These are phyloP conservation scores for Bombus pyrosoma DNA, from an alignment of 1,140 invertebrate genomes.

Conservation along the genomic window DNA sequence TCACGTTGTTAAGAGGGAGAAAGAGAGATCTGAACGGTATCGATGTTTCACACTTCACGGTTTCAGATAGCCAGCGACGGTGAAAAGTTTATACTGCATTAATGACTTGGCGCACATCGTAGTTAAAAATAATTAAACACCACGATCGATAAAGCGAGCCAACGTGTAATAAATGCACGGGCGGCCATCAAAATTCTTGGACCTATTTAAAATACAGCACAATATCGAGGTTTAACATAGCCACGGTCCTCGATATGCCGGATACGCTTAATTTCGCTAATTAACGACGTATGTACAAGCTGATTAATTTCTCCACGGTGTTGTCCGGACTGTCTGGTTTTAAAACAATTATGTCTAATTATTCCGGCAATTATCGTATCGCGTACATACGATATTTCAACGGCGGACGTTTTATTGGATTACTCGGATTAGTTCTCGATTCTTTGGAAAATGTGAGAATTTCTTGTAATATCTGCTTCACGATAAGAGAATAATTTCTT, in stretches of 20 bases:
- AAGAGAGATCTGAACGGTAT: background rate
- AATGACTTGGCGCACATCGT: constrained; percentile 36
- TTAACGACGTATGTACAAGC: background rate
- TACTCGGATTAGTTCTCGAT: no score
- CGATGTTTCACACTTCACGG: constrained; percentile 40
- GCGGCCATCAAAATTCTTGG: constrained; percentile 35
- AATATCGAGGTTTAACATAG: constrained; percentile 5
- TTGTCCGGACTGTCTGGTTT: background rate
- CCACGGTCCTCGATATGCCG: background rate
- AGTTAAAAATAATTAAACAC: constrained; percentile 50
- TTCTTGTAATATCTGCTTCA: background rate
- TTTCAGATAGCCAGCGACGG: constrained; percentile 31
- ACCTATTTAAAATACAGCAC: constrained; percentile 5
- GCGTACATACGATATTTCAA: background rate
- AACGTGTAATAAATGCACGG: constrained; percentile 35
- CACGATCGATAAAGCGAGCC: constrained; percentile 30
- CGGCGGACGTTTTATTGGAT: background rate
- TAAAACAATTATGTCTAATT: constrained; percentile 27
- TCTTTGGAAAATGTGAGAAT: background rate
- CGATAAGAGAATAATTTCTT: background rate
- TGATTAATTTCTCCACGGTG: constrained; percentile 11
- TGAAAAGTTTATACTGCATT: constrained; percentile 45
- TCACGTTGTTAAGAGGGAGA: background rate
- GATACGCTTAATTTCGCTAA: constrained; percentile 41
- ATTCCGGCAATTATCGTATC: background rate